These are phyloP conservation scores for Mycteria americana DNA, from an alignment of 2,797 vertebrate species.

Conservation along the genomic window DNA sequence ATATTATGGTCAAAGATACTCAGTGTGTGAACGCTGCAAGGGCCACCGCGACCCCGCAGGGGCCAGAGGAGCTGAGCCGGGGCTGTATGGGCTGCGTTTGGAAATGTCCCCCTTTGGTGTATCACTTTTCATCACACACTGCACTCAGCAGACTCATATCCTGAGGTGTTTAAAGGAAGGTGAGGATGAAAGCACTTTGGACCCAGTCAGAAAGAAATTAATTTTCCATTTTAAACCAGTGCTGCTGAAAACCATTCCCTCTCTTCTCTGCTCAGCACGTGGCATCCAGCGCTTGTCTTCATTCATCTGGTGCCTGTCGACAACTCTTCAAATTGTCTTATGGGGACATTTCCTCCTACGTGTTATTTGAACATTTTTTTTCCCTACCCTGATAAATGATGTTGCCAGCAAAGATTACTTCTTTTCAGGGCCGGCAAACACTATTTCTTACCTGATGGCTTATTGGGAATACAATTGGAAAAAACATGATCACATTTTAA, in stretches of 20 bases:
- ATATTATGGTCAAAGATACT: not conserved
- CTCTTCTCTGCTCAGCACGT: not conserved
- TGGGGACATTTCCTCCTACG: conserved; percentile 23
- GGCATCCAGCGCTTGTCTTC: not conserved
- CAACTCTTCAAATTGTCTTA: not conserved
- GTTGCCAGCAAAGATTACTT: not conserved
- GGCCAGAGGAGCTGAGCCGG: not conserved
- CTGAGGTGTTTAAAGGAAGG: not conserved
- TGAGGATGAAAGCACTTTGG: not conserved
- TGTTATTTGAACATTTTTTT: not conserved
- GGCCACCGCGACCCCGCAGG: accelerated
- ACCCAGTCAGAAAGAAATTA: not conserved
- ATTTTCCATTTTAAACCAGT: not conserved
- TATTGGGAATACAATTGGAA: not conserved
- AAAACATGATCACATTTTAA: not conserved
- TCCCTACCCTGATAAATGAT: not conserved
- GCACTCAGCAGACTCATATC: not conserved
- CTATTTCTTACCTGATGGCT: not conserved
- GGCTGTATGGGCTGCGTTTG: not conserved
- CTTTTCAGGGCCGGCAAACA: not conserved
- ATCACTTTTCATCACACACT: accelerated
- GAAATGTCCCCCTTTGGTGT: not conserved
- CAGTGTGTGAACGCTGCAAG: not conserved
- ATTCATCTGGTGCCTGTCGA: not conserved
- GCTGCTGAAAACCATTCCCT: not conserved